Conservation (phyloP, 2,797 vertebrate genomes). For the Gymnothorax reevesii region DNA sequence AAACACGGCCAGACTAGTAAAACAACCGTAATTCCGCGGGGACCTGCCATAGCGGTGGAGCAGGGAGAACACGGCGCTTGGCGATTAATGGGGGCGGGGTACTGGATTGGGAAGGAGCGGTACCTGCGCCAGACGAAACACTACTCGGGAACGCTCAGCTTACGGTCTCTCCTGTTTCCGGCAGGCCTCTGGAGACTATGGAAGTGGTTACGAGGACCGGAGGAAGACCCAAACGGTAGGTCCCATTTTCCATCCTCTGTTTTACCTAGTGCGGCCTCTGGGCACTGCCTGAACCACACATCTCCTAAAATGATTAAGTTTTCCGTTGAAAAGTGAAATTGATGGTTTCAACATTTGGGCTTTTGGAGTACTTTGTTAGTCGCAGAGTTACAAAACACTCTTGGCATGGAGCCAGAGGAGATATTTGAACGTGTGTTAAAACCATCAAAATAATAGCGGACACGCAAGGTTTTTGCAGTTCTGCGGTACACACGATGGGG, state of each 20-base stretch:
- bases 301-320: neutral
- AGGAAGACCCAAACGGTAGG: constrained; percentile 8
- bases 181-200: constrained; percentile 34
- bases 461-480: neutral
- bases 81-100: neutral
- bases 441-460: neutral
- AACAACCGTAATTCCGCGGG: neutral
- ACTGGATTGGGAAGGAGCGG: neutral
- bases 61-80: neutral
- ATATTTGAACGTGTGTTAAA: neutral
- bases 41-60: neutral
- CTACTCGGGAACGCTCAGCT: neutral
- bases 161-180: neutral
- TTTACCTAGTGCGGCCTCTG: neutral
- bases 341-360: neutral
- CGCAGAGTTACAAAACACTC: neutral
- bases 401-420: neutral
- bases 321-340: neutral
- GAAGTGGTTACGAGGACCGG: constrained; percentile 39
- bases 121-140: neutral
- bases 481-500: neutral
- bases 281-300: neutral
- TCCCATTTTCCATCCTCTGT: neutral
- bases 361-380: neutral
- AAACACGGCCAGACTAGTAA: neutral